Conservation (phyloP, 2,113 vertebrate genomes). For the Hypanus sabinus region DNA sequence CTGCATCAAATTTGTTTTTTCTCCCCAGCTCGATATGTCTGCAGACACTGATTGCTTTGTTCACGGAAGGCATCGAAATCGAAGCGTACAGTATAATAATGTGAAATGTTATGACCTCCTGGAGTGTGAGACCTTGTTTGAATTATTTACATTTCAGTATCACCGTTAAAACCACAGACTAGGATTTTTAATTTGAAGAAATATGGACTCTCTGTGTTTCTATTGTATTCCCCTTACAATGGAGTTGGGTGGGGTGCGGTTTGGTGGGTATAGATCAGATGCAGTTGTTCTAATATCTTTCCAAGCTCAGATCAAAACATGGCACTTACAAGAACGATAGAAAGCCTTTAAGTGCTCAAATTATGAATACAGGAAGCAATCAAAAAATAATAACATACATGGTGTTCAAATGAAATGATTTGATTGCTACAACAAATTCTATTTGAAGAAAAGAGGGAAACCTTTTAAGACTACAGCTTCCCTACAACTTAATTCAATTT, state of each 20-base stretch:
- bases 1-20: neutral
- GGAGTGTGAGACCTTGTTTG: neutral
- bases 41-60: neutral
- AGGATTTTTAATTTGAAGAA: neutral
- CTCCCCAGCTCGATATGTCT: neutral
- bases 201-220: neutral
- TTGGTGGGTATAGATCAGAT: no score
- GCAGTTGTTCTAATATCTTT: neutral
- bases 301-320: neutral
- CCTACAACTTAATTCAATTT: neutral
- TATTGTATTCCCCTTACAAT: neutral
- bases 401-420: neutral
- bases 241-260: neutral
- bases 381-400: neutral
- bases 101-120: neutral
- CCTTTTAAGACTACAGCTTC: slow-evolving; percentile 7
- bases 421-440: neutral
- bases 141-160: neutral
- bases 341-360: neutral
- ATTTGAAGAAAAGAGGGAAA: neutral
- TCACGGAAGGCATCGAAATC: neutral
- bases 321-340: neutral
- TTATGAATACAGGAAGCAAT: neutral
- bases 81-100: neutral
- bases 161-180: neutral